A percentile compares a stretch with the other conserved stretches of the same genome.
Evolutionary conservation across 2,888 invertebrate genomes (phyloP).

Genomic region (Macrosoma leucophasiata): DNA sequence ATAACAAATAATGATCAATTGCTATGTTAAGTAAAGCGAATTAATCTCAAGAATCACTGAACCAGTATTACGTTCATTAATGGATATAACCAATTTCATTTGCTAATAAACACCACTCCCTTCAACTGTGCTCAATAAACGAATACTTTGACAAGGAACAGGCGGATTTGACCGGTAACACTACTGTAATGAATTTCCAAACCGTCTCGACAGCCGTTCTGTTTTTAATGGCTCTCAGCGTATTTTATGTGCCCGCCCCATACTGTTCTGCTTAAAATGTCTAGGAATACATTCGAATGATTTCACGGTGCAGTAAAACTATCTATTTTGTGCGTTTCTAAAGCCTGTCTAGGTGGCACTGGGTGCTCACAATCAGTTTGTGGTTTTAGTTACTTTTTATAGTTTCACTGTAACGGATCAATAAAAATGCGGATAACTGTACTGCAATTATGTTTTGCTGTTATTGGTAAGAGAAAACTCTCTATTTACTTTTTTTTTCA

Average conservation of each 20-base stretch:
- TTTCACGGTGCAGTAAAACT: no score
- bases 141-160: constrained; percentile 27
- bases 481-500: no score
- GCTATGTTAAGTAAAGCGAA: constrained; percentile 21
- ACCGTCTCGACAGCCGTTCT: constrained; percentile 20
- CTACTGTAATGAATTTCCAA: constrained; percentile 31
- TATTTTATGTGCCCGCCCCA: constrained; percentile 16
- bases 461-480: no score
- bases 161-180: constrained; percentile 27
- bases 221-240: constrained; percentile 25
- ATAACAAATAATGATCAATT: constrained; percentile 22
- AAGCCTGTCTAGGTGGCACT: no score
- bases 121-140: background rate
- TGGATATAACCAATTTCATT: background rate
- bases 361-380: no score
- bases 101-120: background rate
- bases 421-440: no score
- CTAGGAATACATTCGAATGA: no score
- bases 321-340: no score
- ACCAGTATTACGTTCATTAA: constrained; percentile 6
- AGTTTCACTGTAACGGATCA: no score
- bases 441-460: no score
- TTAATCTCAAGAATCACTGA: constrained; percentile 17
- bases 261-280: no score
- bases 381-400: no score